phyloP scores from a whole-genome alignment of 2,797 vertebrate genomes.

The Cercopithecus petaurista region DNA sequence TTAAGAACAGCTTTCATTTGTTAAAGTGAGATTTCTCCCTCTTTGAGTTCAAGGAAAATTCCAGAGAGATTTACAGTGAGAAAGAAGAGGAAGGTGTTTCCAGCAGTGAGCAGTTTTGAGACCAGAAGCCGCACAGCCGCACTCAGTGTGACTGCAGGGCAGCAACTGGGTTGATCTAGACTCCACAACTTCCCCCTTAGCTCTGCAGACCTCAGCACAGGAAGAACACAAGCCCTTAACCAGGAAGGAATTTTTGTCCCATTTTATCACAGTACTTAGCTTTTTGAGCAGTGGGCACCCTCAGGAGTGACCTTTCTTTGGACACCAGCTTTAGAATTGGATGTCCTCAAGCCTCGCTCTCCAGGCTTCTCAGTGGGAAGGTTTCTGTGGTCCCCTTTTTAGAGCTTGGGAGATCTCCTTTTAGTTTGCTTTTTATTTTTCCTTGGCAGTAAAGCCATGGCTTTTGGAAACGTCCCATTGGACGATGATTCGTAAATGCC shows the following conservation, averaged over 20 bases:
- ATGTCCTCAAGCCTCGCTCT: not conserved
- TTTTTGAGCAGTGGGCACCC: not conserved
- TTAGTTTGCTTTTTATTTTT: not conserved
- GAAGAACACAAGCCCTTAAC: accelerated
- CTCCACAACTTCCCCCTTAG: accelerated
- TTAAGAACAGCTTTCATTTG: not conserved
- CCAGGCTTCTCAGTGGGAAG: not conserved
- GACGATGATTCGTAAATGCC: not conserved
- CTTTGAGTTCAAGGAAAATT: not conserved
- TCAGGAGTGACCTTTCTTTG: not conserved
- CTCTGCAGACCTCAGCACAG: not conserved
- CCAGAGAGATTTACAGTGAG: not conserved
- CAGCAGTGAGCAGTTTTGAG: not conserved
- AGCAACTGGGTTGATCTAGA: accelerated
- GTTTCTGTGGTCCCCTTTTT: not conserved
- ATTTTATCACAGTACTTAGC: not conserved
- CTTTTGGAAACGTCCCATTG: not conserved
- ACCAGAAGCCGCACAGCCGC: accelerated
- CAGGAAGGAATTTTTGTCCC: accelerated
- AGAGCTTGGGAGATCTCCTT: not conserved
- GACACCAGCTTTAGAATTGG: not conserved
- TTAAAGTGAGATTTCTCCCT: not conserved
- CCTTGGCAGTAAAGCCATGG: not conserved
- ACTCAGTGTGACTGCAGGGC: accelerated
- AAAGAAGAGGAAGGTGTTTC: not conserved